These are phyloP conservation scores for Doryteuthis pealeii DNA, from an alignment of 1,140 invertebrate species.

Conservation along the genomic window DNA sequence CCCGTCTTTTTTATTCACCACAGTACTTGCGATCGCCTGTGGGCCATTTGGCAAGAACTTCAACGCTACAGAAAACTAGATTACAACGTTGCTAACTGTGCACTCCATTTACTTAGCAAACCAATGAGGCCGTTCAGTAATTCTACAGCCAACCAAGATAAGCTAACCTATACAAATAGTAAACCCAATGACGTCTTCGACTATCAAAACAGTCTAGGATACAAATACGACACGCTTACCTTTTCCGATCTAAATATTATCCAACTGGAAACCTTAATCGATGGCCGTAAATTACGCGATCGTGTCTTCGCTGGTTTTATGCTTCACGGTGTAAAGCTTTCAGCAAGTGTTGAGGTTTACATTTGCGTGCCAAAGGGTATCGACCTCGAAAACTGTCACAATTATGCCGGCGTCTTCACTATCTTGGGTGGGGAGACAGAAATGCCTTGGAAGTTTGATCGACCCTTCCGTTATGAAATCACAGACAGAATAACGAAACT, in stretches of 20 bases:
- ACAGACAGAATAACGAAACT: too few relatives aligned
- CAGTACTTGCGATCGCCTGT: constrained; percentile 11
- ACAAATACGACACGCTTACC: constrained; percentile 31
- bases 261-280: constrained; percentile 22
- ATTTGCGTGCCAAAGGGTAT: constrained; percentile 20
- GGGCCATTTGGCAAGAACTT: constrained; percentile 32
- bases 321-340: constrained; percentile 25
- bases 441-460: too few relatives aligned
- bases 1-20: too few relatives aligned
- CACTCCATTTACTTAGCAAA: constrained; percentile 23
- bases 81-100: constrained; percentile 27
- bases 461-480: too few relatives aligned
- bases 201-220: constrained; percentile 28
- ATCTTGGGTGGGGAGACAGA: too few relatives aligned
- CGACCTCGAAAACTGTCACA: background rate
- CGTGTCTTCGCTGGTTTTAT: constrained; percentile 31
- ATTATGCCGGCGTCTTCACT: too few relatives aligned
- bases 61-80: constrained; percentile 26
- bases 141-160: constrained; percentile 9
- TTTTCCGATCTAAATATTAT: constrained; percentile 25
- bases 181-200: constrained; percentile 28
- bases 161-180: constrained; percentile 19
- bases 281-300: constrained; percentile 21
- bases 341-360: constrained; percentile 22
- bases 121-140: constrained; percentile 26